A percentile compares a stretch with the other conserved stretches of the same genome.
Conservation (phyloP, 2,113 vertebrate species). For the Tetrao urogallus region DNA sequence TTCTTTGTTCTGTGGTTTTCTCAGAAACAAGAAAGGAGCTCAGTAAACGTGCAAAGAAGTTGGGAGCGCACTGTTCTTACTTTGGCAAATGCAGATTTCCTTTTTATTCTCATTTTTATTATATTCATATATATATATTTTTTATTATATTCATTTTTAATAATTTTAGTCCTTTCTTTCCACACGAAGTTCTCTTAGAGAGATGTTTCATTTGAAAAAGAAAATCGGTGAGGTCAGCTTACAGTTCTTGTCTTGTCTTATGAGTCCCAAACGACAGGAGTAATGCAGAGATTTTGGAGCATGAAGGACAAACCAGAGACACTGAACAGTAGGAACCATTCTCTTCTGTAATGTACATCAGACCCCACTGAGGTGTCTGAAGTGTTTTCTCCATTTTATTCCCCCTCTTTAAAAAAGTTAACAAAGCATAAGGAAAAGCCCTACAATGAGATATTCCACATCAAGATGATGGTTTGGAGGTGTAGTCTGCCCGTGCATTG, state of each 20-base stretch:
- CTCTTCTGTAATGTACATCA: background rate
- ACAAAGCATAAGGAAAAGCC: conserved; percentile 41
- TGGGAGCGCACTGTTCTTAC: accelerated
- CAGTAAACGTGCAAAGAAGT: background rate
- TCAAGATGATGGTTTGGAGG: background rate
- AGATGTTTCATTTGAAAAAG: background rate
- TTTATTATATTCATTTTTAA: background rate
- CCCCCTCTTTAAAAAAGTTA: background rate
- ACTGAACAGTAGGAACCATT: background rate
- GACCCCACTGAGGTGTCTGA: background rate
- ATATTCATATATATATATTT: too few relatives aligned
- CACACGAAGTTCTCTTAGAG: background rate
- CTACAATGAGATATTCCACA: conserved; percentile 21
- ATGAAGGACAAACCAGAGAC: background rate
- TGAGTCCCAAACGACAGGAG: background rate
- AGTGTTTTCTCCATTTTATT: background rate
- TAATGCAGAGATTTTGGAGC: background rate
- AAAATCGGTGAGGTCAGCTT: background rate
- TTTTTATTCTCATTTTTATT: background rate
- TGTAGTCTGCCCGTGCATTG: background rate
- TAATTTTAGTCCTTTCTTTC: background rate
- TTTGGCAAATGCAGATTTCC: background rate
- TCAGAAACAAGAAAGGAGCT: accelerated
- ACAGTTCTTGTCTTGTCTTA: background rate
- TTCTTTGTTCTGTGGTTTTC: background rate